Base-by-base conservation (phyloP, 1,140 invertebrate species). In the Latrodectus geometricus region DNA sequence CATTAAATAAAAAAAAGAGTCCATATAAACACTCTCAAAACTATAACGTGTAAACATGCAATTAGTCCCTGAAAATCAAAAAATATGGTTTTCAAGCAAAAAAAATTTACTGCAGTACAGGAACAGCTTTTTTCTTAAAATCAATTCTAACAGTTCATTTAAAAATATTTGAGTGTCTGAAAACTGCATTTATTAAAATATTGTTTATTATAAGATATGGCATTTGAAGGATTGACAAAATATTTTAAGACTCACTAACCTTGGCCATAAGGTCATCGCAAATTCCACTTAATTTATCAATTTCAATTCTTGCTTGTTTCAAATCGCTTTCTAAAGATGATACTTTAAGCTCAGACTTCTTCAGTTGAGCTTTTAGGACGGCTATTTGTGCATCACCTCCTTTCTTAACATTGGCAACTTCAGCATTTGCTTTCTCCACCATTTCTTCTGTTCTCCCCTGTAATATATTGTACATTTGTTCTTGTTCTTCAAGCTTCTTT, bases 291-390 rank as follows among this genome's bases (percentile, higher is more conserved):
- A 86, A 66, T n/a, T 86, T 73, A 20, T 21, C 48, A 61, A 70
- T 86, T 77, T 86, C 83, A 48, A 77, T 78, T 72, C 76, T 70
- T 8, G 66, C 54, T 89, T 95, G 94, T 66, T 93, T 92, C 56
- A 95, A 89, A 35, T 93, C 93, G 89, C 94, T 94, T 89, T 95
- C 93, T 76, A 95, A 90, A 61, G 89, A 86, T 75, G 90, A 93
- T 1, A 93, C 92, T 89, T 94, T 93, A 66, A 96, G 92, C 90
- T 96, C 95, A 89, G 94, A 92, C 90, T 95, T 95, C 90, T 95
- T 95, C n/a, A 95, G 91, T 91, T 95, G 94, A 52, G 95, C 95
- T 91, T 94, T 94, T 80, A 95, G 90, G 90, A 94, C 94, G 52
- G 94, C 93, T 75, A 94, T 92, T 89, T 96, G 95, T 65, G 93